Conservation (phyloP, 2,888 invertebrate genomes). For the Andrena praecox region DNA sequence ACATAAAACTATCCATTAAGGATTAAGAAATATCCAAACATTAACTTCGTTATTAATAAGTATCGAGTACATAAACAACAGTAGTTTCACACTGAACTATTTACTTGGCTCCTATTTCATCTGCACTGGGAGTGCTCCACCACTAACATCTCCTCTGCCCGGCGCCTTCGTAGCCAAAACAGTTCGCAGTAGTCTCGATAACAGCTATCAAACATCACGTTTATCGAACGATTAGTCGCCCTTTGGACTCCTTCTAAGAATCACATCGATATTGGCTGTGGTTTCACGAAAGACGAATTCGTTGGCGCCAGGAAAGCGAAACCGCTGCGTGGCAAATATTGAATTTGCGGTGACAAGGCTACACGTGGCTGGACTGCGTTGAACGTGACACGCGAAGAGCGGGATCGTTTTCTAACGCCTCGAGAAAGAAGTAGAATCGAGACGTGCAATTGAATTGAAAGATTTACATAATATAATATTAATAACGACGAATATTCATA, state of each 20-base stretch:
- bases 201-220: slow-evolving; percentile 9
- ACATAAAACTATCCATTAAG: no score
- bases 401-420: slow-evolving; percentile 1
- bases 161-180: slow-evolving; percentile 17
- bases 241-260: slow-evolving; percentile 29
- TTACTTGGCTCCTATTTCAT: neutral
- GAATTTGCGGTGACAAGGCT: slow-evolving; percentile 61
- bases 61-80: no score
- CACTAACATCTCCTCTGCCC: neutral
- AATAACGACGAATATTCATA: no score
- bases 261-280: slow-evolving; percentile 3
- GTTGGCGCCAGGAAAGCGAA: slow-evolving; percentile 63
- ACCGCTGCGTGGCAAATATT: slow-evolving; percentile 62
- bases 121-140: neutral
- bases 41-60: no score
- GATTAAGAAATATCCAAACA: no score
- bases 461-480: no score
- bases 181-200: slow-evolving; percentile 9
- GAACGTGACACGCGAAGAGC: slow-evolving; percentile 29
- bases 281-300: slow-evolving; percentile 43
- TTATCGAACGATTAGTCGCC: slow-evolving; percentile 15
- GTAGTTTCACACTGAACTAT: no score
- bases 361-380: slow-evolving; percentile 30
- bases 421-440: neutral
- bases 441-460: neutral